Conservation (phyloP, 1,140 invertebrate genomes). For the Drosophila lacertosa region DNA sequence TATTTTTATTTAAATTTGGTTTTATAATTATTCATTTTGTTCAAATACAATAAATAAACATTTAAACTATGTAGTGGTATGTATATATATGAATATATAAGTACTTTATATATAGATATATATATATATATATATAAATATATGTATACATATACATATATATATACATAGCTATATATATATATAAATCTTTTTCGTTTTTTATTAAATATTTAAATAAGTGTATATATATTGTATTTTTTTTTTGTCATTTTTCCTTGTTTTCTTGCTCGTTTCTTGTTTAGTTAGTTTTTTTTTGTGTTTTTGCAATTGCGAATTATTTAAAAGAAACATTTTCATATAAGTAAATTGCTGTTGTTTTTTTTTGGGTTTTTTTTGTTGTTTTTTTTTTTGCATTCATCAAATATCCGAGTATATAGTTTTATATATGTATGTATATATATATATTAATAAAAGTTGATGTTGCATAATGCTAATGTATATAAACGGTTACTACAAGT, state of each 20-base stretch:
- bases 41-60: constrained; percentile 81
- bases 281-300: constrained; percentile 38
- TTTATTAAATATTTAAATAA: constrained; percentile 72
- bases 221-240: constrained; percentile 69
- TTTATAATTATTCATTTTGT: constrained; percentile 61
- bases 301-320: constrained; percentile 33
- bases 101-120: constrained; percentile 23
- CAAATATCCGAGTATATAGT: constrained; percentile 55
- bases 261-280: constrained; percentile 43
- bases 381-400: constrained; percentile 38
- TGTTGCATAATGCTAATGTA: constrained; percentile 61
- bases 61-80: constrained; percentile 79
- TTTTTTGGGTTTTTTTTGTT: constrained; percentile 6
- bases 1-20: constrained; percentile 77
- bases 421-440: constrained; percentile 38
- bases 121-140: constrained; percentile 10
- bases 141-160: constrained; percentile 17
- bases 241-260: constrained; percentile 29
- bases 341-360: constrained; percentile 75
- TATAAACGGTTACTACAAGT: constrained; percentile 68
- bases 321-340: constrained; percentile 52
- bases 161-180: constrained; percentile 27
- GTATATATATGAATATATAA: constrained; percentile 71
- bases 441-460: constrained; percentile 62
- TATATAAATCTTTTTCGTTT: constrained; percentile 46